Percentiles rank a stretch among this genome's conserved stretches.
Conservation (phyloP, 2,113 vertebrate species). For the Brachyistius frenatus region DNA sequence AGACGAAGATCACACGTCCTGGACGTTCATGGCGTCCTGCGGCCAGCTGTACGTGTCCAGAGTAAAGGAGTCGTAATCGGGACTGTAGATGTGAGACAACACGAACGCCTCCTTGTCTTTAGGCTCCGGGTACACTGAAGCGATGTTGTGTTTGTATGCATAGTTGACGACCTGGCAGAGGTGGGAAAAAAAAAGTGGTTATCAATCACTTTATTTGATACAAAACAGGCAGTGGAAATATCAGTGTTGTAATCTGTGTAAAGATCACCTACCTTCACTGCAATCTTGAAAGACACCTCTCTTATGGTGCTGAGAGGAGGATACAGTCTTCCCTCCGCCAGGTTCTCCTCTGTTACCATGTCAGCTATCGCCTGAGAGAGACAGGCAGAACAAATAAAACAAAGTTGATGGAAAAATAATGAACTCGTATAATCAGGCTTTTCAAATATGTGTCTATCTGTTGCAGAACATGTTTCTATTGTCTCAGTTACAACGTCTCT, state of each 20-base stretch:
- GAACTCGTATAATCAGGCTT: too few species aligned
- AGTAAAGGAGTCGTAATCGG: conserved; percentile 93
- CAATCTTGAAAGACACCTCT: conserved; percentile 97
- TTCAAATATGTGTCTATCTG: too few species aligned
- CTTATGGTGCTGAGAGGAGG: conserved; percentile 92
- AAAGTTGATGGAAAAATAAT: too few species aligned
- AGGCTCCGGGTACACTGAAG: conserved; percentile 93
- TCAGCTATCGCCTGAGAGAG: conserved; percentile 88
- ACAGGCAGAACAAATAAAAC: background rate
- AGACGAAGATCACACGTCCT: conserved; percentile 85
- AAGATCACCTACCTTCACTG: conserved; percentile 87
- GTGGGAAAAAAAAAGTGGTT: background rate
- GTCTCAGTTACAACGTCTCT: too few species aligned
- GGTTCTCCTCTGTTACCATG: conserved; percentile 92
- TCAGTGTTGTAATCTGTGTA: background rate
- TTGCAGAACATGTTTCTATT: too few species aligned
- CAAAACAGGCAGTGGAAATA: too few species aligned
- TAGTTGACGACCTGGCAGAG: conserved; percentile 89
- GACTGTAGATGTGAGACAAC: conserved; percentile 89
- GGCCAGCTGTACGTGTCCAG: conserved; percentile 94
- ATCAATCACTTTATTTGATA: background rate
- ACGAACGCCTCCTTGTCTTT: conserved; percentile 96
- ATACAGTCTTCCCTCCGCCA: conserved; percentile 94
- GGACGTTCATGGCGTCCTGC: conserved; percentile 88
- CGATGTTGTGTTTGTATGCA: conserved; percentile 91